Percentiles rank a stretch among this genome's conserved stretches.
phyloP scores from a whole-genome alignment of 2,797 vertebrate genomes.

The Sylvia borin region DNA sequence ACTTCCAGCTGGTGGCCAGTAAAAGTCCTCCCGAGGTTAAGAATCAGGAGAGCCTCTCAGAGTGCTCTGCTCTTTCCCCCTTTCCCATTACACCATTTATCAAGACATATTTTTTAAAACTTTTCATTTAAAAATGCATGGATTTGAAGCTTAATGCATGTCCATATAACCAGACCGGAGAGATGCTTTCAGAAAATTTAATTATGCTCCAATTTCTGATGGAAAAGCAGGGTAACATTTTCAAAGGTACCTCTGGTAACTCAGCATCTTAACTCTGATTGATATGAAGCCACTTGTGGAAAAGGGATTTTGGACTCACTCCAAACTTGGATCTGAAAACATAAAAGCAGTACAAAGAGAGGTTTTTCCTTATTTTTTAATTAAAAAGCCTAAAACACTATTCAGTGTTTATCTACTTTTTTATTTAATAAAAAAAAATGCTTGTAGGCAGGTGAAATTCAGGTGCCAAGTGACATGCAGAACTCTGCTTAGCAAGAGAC shows the following conservation, averaged over 20 bases:
- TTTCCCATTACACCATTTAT: background rate
- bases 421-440: background rate
- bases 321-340: background rate
- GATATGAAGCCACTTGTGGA: background rate
- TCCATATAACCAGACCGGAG: background rate
- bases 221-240: background rate
- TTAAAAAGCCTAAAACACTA: background rate
- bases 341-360: background rate
- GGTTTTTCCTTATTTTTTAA: background rate
- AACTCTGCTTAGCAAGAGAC: background rate
- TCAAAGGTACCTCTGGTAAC: background rate
- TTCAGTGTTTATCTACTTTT: background rate
- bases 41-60: fast-evolving
- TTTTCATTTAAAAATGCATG: background rate
- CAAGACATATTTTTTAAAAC: background rate
- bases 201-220: background rate
- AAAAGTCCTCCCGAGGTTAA: background rate
- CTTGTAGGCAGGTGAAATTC: background rate
- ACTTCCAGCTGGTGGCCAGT: background rate
- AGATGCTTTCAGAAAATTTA: background rate
- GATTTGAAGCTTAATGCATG: background rate
- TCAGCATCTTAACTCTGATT: background rate
- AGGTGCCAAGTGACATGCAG: background rate
- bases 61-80: background rate
- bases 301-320: background rate